phyloP scores from a whole-genome alignment of 2,888 invertebrate genomes.

The Mongoloraphidia duomilia region DNA sequence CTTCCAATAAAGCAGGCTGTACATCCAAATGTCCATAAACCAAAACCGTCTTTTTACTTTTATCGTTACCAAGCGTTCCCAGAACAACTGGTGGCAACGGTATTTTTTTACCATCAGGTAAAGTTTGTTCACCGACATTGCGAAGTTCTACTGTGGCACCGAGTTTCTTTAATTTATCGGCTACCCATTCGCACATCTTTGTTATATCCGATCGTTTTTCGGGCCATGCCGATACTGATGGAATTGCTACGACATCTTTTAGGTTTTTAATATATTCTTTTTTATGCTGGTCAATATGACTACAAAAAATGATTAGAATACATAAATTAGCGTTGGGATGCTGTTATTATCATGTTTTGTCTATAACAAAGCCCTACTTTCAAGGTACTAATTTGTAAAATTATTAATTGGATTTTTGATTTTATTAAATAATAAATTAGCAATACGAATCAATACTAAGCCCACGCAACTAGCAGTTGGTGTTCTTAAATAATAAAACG shows the following conservation, averaged over 20 bases:
- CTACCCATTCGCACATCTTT: slow-evolving; percentile 77
- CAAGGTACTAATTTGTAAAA: too few relatives aligned
- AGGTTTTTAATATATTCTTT: slow-evolving; percentile 61
- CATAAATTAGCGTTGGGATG: too few relatives aligned
- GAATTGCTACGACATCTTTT: slow-evolving; percentile 78
- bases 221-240: slow-evolving; percentile 88
- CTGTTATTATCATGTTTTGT: too few relatives aligned
- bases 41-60: slow-evolving; percentile 80
- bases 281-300: slow-evolving; percentile 67
- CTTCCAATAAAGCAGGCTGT: slow-evolving; percentile 82
- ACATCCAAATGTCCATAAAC: slow-evolving; percentile 98
- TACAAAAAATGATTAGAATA: slow-evolving; percentile 23
- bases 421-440: too few relatives aligned
- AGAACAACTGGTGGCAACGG: slow-evolving; percentile 77
- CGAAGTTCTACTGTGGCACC: slow-evolving; percentile 58
- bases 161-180: slow-evolving; percentile 47
- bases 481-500: too few relatives aligned
- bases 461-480: too few relatives aligned
- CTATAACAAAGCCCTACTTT: too few relatives aligned
- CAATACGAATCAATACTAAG: too few relatives aligned
- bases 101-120: slow-evolving; percentile 56
- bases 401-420: too few relatives aligned
- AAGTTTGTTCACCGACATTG: slow-evolving; percentile 60
- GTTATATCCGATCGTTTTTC: slow-evolving; percentile 66
- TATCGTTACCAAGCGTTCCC: slow-evolving; percentile 64